phyloP scores from a whole-genome alignment of 1,140 invertebrate genomes.

The Trichomalopsis sarcophagae region DNA sequence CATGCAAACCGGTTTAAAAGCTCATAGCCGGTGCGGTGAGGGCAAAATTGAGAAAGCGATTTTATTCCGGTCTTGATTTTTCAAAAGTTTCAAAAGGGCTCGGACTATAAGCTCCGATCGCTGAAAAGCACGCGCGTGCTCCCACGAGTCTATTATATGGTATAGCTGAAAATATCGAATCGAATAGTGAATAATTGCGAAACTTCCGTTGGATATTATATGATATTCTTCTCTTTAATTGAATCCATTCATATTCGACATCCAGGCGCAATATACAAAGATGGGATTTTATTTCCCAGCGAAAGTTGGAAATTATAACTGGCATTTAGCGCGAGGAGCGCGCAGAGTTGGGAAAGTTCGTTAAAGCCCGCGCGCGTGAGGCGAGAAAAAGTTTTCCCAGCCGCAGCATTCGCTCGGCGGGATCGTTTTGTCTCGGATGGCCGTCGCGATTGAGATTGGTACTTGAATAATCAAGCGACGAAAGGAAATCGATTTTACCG shows the following conservation, averaged over 20 bases:
- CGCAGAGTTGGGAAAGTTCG: conserved; percentile 5
- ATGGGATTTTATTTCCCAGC: background rate
- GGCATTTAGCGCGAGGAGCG: conserved; percentile 3
- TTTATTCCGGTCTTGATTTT: conserved; percentile 10
- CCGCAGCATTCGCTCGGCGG: background rate
- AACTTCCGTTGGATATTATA: background rate
- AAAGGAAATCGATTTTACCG: conserved; percentile 40
- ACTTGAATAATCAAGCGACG: conserved; percentile 46
- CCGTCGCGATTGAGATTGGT: conserved; percentile 23
- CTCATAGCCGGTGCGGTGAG: background rate
- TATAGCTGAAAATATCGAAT: background rate
- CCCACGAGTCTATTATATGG: no score
- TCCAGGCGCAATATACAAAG: background rate
- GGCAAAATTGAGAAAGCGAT: conserved; percentile 11
- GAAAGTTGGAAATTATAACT: conserved; percentile 27
- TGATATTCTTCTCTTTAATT: background rate
- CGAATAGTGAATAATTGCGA: background rate
- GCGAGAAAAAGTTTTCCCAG: conserved; percentile 12
- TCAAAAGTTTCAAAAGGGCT: background rate
- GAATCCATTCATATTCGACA: background rate
- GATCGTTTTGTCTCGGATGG: conserved; percentile 38
- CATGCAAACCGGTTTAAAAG: conserved; percentile 12
- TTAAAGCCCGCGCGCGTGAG: background rate
- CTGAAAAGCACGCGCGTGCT: background rate
- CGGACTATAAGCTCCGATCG: background rate